Percentiles rank a stretch among this genome's conserved stretches.
Evolutionary conservation across 2,797 vertebrate genomes (phyloP).

Genomic region (Thaleichthys pacificus): DNA sequence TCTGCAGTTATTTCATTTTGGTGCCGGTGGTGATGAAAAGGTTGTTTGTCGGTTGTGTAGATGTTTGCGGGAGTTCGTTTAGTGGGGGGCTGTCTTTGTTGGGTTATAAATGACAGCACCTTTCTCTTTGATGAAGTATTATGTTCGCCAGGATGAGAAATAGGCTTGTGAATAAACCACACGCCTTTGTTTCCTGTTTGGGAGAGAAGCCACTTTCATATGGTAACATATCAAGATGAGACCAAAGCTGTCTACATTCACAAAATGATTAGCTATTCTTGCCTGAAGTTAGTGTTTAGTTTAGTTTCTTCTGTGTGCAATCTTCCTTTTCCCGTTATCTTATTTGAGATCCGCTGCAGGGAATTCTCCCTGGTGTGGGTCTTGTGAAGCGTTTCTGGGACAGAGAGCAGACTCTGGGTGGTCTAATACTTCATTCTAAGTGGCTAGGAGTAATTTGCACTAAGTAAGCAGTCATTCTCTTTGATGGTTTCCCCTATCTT

Average conservation of each 20-base stretch:
- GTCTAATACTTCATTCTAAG: neutral
- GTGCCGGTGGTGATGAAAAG: no score
- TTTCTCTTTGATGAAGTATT: conserved; percentile 17
- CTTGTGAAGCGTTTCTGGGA: neutral
- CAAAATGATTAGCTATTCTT: conserved; percentile 20
- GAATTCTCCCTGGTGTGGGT: neutral
- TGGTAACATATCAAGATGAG: conserved; percentile 28
- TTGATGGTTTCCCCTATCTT: no score
- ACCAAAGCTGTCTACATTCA: conserved; percentile 25
- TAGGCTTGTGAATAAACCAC: conserved; percentile 5
- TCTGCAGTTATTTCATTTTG: no score
- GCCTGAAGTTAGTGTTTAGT: conserved; percentile 14
- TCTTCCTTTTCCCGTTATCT: conserved; percentile 13
- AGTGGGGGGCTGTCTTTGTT: conserved; percentile 3
- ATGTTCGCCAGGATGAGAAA: conserved; percentile 27
- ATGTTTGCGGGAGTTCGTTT: conserved; percentile 5
- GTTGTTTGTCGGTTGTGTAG: neutral
- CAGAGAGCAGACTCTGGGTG: neutral
- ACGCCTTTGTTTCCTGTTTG: conserved; percentile 34
- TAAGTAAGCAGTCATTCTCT: no score
- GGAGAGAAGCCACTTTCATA: conserved; percentile 29
- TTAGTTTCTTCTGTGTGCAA: conserved; percentile 6
- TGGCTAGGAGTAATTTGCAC: no score
- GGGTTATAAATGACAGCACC: conserved; percentile 26
- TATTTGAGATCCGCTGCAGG: conserved; percentile 14